phyloP scores from a whole-genome alignment of 2,888 invertebrate species.

The Rhagonycha lutea region DNA sequence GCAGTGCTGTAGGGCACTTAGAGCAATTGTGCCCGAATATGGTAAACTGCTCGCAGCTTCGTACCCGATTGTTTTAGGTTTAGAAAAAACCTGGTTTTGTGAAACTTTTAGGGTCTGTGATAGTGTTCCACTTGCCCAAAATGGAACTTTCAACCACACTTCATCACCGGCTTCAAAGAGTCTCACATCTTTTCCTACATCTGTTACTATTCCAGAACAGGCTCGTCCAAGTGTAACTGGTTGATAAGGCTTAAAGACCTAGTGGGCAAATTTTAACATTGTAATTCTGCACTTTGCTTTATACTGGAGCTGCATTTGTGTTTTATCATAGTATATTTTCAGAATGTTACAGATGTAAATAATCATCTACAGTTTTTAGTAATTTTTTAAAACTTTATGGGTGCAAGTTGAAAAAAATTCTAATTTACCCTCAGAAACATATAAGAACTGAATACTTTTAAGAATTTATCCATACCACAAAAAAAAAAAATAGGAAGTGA shows the following conservation, averaged over 20 bases:
- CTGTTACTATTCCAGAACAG: conserved; percentile 65
- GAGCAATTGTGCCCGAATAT: conserved; percentile 62
- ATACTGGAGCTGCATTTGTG: too few relatives aligned
- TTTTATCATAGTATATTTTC: too few relatives aligned
- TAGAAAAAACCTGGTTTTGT: conserved; percentile 58
- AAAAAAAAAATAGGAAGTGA: too few relatives aligned
- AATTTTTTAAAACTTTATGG: too few relatives aligned
- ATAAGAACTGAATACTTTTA: too few relatives aligned
- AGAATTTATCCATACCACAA: too few relatives aligned
- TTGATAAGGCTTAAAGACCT: background rate
- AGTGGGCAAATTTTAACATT: background rate
- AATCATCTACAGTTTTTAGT: too few relatives aligned
- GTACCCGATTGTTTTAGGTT: conserved; percentile 62
- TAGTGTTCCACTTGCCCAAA: conserved; percentile 63
- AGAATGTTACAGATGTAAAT: too few relatives aligned
- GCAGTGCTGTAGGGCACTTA: conserved; percentile 58
- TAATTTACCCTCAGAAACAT: too few relatives aligned
- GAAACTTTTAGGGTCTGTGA: conserved; percentile 61
- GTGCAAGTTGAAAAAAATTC: too few relatives aligned
- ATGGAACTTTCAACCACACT: conserved; percentile 63
- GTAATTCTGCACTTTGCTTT: too few relatives aligned
- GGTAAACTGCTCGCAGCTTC: conserved; percentile 66
- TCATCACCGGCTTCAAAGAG: conserved; percentile 66
- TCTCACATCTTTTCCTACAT: conserved; percentile 62
- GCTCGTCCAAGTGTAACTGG: conserved; percentile 65